Percentiles rank a stretch among this genome's conserved stretches.
Conservation (phyloP, 2,888 invertebrate species). For the Drosophila longiperda region DNA sequence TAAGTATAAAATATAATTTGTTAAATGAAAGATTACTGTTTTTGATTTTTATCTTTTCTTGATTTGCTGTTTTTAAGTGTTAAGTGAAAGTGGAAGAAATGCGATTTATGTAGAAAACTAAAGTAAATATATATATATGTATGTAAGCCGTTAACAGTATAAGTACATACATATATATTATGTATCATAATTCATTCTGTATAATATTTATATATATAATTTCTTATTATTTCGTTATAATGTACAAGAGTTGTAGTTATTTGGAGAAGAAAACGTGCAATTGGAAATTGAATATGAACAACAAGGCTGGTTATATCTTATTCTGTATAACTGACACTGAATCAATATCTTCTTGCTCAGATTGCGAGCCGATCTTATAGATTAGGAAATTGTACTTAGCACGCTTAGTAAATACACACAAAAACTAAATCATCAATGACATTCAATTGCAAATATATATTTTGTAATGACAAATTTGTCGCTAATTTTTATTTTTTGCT, state of each 20-base stretch:
- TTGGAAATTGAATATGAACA: slow-evolving; percentile 23
- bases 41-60: not conserved
- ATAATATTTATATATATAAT: slow-evolving; percentile 3
- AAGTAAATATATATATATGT: slow-evolving; percentile 38
- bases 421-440: slow-evolving; percentile 38
- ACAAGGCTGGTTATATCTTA: slow-evolving; percentile 27
- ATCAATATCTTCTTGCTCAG: slow-evolving; percentile 9
- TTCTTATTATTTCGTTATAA: slow-evolving; percentile 31
- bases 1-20: slow-evolving; percentile 10
- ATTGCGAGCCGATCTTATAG: slow-evolving; percentile 18
- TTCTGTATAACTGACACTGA: slow-evolving; percentile 27
- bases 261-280: slow-evolving; percentile 36
- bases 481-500: slow-evolving; percentile 18
- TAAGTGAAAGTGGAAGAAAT: slow-evolving; percentile 79
- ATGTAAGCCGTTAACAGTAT: slow-evolving; percentile 35
- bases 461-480: slow-evolving; percentile 30
- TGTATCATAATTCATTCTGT: slow-evolving; percentile 8
- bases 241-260: slow-evolving; percentile 29
- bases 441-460: slow-evolving; percentile 14
- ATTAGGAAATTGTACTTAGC: slow-evolving; percentile 25
- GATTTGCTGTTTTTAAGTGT: slow-evolving; percentile 9
- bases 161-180: slow-evolving; percentile 38
- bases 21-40: slow-evolving; percentile 6
- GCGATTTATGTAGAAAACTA: slow-evolving; percentile 76
- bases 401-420: slow-evolving; percentile 39